Conservation (phyloP, 2,888 invertebrate species). For the Scaptomyza cyrtandrae region DNA sequence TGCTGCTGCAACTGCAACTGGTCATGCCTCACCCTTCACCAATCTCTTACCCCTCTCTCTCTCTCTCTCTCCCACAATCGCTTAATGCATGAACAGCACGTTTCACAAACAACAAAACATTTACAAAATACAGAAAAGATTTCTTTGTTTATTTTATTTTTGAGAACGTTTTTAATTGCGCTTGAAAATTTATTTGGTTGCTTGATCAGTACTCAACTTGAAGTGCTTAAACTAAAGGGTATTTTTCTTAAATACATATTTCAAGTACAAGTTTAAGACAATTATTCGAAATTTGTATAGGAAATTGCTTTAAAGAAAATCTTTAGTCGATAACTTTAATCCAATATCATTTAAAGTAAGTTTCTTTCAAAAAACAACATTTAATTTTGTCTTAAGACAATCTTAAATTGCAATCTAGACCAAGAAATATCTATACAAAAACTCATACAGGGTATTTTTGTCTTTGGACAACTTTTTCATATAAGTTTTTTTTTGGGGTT, state of each 20-base stretch:
- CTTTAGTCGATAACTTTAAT: too few relatives aligned
- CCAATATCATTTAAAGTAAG: too few relatives aligned
- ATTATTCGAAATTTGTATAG: too few relatives aligned
- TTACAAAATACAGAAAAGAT: not conserved
- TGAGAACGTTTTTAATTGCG: conserved; percentile 40
- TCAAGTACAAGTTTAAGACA: too few relatives aligned
- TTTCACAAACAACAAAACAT: conserved; percentile 12
- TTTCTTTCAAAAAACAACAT: too few relatives aligned
- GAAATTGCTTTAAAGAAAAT: too few relatives aligned
- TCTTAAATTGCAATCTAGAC: too few relatives aligned
- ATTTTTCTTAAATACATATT: not conserved
- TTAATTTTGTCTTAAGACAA: too few relatives aligned
- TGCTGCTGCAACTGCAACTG: conserved; percentile 22
- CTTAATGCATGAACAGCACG: conserved; percentile 29
- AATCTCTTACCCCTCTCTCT: not conserved
- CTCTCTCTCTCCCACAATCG: not conserved
- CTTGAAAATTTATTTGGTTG: conserved; percentile 15
- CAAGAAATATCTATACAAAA: too few relatives aligned
- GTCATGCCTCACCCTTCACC: conserved; percentile 23
- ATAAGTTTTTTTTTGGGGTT: conserved; percentile 1
- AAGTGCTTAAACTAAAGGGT: not conserved
- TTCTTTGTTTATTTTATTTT: conserved; percentile 4
- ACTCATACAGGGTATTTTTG: conserved; percentile 5
- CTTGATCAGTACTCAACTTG: not conserved
- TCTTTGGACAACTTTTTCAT: not conserved